phyloP scores from a whole-genome alignment of 2,888 invertebrate genomes.

The Abrostola tripartita region DNA sequence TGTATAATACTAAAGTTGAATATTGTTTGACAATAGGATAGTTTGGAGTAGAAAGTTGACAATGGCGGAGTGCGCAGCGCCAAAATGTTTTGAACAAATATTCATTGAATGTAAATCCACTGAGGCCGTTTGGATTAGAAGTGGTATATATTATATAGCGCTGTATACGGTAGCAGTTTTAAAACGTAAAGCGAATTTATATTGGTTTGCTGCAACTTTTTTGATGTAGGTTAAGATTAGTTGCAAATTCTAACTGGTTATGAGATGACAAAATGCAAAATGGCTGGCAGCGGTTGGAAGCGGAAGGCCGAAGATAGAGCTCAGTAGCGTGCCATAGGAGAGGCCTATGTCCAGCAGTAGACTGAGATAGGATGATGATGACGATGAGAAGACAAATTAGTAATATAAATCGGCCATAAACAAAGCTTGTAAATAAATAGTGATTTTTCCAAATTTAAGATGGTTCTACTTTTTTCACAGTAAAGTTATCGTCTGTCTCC shows the following conservation, averaged over 20 bases:
- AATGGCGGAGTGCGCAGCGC: slow-evolving; percentile 69
- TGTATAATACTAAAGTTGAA: slow-evolving; percentile 50
- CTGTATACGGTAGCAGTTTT: slow-evolving; percentile 59
- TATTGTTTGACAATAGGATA: slow-evolving; percentile 47
- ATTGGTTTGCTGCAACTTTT: slow-evolving; percentile 46
- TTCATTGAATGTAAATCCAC: slow-evolving; percentile 83
- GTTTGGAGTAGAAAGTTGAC: slow-evolving; percentile 65
- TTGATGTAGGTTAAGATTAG: slow-evolving; percentile 1
- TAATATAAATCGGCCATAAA: too few relatives aligned
- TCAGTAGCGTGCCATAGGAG: too few relatives aligned
- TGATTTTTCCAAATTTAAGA: too few relatives aligned
- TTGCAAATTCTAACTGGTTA: not conserved
- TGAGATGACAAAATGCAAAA: too few relatives aligned
- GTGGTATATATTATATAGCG: slow-evolving; percentile 67
- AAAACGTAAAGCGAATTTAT: slow-evolving; percentile 54
- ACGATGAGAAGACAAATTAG: too few relatives aligned
- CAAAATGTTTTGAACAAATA: slow-evolving; percentile 84
- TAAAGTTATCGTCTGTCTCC: too few relatives aligned
- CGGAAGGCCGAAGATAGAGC: too few relatives aligned
- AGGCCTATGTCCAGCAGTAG: too few relatives aligned
- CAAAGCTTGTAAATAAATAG: too few relatives aligned
- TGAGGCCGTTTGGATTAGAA: slow-evolving; percentile 76
- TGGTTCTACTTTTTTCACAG: too few relatives aligned
- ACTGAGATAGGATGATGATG: too few relatives aligned
- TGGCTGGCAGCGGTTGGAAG: too few relatives aligned